These are phyloP conservation scores for Chrysomallon squamiferum DNA, from an alignment of 1,140 invertebrate species.

Conservation along the genomic window DNA sequence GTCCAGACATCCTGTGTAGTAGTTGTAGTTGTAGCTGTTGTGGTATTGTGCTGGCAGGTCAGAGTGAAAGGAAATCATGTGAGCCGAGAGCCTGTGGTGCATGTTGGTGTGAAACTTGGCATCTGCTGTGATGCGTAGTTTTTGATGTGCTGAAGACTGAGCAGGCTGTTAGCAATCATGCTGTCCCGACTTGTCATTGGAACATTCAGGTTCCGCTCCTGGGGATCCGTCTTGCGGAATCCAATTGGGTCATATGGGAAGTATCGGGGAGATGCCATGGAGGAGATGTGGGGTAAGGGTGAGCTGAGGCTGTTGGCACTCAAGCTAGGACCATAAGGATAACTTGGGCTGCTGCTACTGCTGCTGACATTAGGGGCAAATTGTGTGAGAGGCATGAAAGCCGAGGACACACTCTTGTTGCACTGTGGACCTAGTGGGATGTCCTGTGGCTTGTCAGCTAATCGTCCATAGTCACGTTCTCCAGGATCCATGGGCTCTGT, in stretches of 20 bases:
- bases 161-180: constrained; percentile 89
- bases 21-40: no score
- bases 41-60: no score
- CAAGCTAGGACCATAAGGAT: constrained; percentile 32
- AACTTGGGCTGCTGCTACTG: constrained; percentile 34
- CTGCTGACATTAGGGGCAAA: constrained; percentile 43
- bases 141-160: constrained; percentile 94
- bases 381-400: constrained; percentile 56
- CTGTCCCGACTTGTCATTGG: constrained; percentile 69
- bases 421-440: constrained; percentile 1
- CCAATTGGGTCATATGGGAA: constrained; percentile 90
- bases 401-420: constrained; percentile 41
- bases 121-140: constrained; percentile 79
- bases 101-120: constrained; percentile 50
- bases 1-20: no score
- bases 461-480: constrained; percentile 14
- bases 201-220: constrained; percentile 57
- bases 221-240: constrained; percentile 69
- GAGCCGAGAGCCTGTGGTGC: constrained; percentile 36
- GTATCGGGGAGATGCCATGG: constrained; percentile 68
- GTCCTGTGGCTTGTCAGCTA: constrained; percentile 14
- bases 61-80: constrained; percentile 27
- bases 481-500: constrained; percentile 53
- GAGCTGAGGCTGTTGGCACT: constrained; percentile 47
- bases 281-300: constrained; percentile 58